These are phyloP conservation scores for Lanius ludovicianus DNA, from an alignment of 2,113 vertebrate genomes.

Conservation along the genomic window DNA sequence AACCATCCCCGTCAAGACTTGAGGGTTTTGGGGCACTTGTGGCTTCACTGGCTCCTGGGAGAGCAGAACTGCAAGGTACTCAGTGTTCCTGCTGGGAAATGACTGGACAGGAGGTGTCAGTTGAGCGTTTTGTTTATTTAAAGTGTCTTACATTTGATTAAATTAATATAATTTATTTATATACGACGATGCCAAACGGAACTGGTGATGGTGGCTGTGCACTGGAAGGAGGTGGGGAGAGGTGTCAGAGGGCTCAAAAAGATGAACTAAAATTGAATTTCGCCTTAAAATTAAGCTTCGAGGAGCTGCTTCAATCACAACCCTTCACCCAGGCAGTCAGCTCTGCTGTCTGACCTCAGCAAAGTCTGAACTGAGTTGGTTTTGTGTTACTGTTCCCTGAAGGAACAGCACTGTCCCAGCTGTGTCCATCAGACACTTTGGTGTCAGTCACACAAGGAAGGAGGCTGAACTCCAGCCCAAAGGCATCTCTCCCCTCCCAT, in stretches of 20 bases:
- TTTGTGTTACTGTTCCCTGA: background rate
- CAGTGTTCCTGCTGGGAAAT: background rate
- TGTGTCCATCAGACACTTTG: background rate
- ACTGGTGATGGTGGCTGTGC: background rate
- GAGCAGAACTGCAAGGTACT: background rate
- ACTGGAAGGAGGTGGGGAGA: background rate
- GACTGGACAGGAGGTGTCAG: background rate
- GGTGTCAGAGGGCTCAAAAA: background rate
- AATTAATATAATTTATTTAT: conserved; percentile 58
- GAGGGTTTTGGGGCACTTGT: accelerated
- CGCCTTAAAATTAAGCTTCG: background rate
- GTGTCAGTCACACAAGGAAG: background rate
- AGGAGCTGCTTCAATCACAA: background rate
- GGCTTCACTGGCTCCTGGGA: background rate
- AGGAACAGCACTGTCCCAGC: background rate
- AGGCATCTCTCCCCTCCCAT: background rate
- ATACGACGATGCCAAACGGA: accelerated
- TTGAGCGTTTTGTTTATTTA: conserved; percentile 48
- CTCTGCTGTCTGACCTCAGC: background rate
- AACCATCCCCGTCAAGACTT: conserved; percentile 85
- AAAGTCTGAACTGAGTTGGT: background rate
- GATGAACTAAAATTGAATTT: background rate
- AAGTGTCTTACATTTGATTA: conserved; percentile 25
- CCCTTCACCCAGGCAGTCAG: background rate
- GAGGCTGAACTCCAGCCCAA: background rate